phyloP scores from a whole-genome alignment of 2,113 vertebrate species.

The Daboia siamensis region DNA sequence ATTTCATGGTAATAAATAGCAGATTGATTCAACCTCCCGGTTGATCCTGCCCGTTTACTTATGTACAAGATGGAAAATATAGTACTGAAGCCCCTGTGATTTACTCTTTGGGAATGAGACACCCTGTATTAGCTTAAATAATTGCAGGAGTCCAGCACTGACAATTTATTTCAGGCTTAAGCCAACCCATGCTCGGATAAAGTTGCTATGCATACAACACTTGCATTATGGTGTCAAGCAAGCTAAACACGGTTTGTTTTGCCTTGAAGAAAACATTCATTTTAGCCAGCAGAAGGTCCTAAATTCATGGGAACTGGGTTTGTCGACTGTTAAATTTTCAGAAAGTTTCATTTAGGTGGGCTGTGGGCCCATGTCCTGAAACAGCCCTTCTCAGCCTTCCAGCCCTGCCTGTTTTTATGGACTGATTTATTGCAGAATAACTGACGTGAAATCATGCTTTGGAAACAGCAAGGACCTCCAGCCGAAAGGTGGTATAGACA shows the following conservation, averaged over 20 bases:
- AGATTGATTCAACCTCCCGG: conserved; percentile 96
- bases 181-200: conserved; percentile 62
- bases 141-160: conserved; percentile 70
- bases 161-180: conserved; percentile 80
- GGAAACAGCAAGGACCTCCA: not conserved
- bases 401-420: not conserved
- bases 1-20: conserved; percentile 99
- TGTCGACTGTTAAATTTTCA: not conserved
- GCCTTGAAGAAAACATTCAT: not conserved
- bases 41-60: conserved; percentile 87
- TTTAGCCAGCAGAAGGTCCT: not conserved
- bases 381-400: not conserved
- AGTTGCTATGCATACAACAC: conserved; percentile 47
- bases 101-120: conserved; percentile 87
- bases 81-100: conserved; percentile 81
- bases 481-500: not conserved
- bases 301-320: not conserved
- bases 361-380: too few relatives aligned
- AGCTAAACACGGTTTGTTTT: not conserved
- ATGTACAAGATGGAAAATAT: conserved; percentile 89
- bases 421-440: not conserved
- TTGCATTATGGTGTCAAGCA: conserved; percentile 29
- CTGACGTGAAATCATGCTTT: too few relatives aligned
- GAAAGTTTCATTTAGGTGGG: not conserved
- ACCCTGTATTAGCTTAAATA: conserved; percentile 82